phyloP scores from a whole-genome alignment of 2,797 vertebrate species.

The Tachyglossus aculeatus region DNA sequence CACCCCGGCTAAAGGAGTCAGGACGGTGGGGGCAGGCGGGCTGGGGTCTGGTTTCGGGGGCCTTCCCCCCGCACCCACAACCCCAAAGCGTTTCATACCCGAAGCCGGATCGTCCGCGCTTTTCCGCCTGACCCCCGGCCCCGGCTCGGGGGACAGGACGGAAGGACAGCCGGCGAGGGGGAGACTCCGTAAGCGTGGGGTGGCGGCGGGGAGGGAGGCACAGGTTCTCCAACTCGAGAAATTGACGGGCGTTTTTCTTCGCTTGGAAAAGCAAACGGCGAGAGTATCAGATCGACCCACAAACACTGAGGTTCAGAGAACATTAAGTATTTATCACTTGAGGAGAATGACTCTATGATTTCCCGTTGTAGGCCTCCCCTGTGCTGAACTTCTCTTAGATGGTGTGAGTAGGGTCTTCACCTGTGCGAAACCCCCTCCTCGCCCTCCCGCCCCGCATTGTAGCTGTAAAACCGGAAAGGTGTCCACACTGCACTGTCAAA shows the following conservation, averaged over 20 bases:
- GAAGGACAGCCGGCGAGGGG: conserved; percentile 68
- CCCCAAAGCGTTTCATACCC: conserved; percentile 59
- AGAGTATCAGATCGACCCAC: conserved; percentile 62
- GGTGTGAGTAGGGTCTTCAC: conserved; percentile 72
- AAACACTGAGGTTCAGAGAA: conserved; percentile 65
- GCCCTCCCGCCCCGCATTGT: conserved; percentile 58
- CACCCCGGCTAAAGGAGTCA: conserved; percentile 52
- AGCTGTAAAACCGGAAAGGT: conserved; percentile 68
- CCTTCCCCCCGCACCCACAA: conserved; percentile 45
- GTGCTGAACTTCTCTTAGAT: conserved; percentile 70
- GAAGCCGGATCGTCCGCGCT: conserved; percentile 14
- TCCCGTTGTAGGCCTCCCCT: conserved; percentile 70
- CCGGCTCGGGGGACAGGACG: no score
- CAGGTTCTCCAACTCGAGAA: no score
- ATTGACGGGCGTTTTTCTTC: conserved; percentile 73
- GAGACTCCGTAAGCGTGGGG: conserved; percentile 53
- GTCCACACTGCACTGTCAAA: conserved; percentile 72
- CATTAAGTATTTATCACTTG: conserved; percentile 80
- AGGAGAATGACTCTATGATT: conserved; percentile 72
- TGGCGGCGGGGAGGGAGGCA: no score
- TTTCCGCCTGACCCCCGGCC: no score
- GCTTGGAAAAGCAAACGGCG: conserved; percentile 66
- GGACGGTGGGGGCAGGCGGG: conserved; percentile 26
- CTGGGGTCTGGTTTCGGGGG: conserved; percentile 7
- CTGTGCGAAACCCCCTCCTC: conserved; percentile 69